phyloP scores from a whole-genome alignment of 2,797 vertebrate species.

The Dallia pectoralis region DNA sequence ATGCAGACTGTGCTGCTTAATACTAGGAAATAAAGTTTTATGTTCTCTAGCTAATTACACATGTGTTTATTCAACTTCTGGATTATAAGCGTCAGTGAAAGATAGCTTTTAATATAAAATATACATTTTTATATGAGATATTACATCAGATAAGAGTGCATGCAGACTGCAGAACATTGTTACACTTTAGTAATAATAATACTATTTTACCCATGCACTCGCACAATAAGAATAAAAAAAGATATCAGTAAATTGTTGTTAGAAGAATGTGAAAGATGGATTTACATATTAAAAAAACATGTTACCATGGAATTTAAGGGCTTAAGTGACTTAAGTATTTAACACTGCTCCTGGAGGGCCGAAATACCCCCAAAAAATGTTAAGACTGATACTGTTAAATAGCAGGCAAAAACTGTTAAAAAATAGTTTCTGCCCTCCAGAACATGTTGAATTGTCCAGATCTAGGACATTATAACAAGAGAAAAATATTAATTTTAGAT shows the following conservation, averaged over 20 bases:
- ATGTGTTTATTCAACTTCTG: neutral
- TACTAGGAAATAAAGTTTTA: conserved; percentile 78
- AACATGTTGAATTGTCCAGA: too few relatives aligned
- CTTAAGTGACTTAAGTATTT: neutral
- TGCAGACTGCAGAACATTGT: neutral
- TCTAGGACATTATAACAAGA: too few relatives aligned
- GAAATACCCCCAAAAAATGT: too few relatives aligned
- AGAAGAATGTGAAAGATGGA: neutral
- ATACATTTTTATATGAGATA: neutral
- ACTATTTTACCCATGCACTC: neutral
- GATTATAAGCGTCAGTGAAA: neutral
- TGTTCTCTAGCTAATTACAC: conserved; percentile 72
- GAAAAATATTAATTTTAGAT: too few relatives aligned
- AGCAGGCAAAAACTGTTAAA: too few relatives aligned
- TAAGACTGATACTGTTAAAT: too few relatives aligned
- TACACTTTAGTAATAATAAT: neutral
- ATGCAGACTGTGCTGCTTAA: conserved; percentile 78
- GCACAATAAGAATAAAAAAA: neutral
- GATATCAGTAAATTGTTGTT: neutral
- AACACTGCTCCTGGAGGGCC: too few relatives aligned
- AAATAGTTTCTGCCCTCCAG: too few relatives aligned
- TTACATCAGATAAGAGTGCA: neutral
- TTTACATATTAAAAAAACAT: neutral
- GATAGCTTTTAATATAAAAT: neutral
- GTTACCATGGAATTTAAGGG: neutral